These are phyloP conservation scores for Globicephala melas DNA, from an alignment of 2,113 vertebrate genomes.

Conservation along the genomic window DNA sequence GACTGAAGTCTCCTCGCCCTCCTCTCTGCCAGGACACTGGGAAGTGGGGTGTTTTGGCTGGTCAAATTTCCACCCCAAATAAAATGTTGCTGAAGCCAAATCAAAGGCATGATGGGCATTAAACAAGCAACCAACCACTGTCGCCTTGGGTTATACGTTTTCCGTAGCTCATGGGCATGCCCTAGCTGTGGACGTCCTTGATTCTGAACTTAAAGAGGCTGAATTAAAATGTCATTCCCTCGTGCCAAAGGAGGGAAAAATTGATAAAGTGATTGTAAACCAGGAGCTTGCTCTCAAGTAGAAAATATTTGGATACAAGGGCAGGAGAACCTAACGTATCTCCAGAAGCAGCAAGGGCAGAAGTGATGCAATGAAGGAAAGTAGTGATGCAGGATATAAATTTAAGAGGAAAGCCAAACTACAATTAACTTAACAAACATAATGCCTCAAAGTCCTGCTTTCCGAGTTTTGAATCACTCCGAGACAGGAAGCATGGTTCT, in stretches of 20 bases:
- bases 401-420: no score
- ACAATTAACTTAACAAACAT: no score
- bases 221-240: background rate
- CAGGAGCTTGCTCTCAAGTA: no score
- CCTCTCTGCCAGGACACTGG: background rate
- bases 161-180: background rate
- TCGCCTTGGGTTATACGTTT: background rate
- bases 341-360: no score
- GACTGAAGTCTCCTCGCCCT: background rate
- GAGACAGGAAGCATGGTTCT: background rate
- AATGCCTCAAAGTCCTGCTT: background rate
- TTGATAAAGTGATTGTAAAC: background rate
- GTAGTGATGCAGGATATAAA: no score
- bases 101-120: background rate
- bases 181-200: background rate
- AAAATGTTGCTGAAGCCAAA: background rate
- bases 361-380: no score
- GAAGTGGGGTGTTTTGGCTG: background rate
- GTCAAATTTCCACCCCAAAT: background rate
- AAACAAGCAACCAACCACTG: background rate
- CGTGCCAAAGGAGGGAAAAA: no score
- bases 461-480: background rate
- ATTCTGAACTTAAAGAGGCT: background rate
- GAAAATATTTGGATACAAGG: no score
- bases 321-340: no score